Base-by-base conservation (phyloP, 2,888 invertebrate genomes). In the Congeria kusceri region DNA sequence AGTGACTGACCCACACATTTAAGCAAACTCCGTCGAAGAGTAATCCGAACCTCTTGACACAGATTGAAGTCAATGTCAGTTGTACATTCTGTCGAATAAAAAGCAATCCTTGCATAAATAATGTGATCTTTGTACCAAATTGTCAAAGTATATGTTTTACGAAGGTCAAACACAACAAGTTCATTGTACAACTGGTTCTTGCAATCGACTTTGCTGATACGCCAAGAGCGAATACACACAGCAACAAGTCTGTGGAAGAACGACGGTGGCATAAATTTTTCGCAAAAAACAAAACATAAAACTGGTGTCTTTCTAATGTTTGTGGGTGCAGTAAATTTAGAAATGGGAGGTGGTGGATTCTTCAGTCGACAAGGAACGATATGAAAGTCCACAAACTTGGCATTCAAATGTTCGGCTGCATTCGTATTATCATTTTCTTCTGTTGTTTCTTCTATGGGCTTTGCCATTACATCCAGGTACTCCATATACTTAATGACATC, bases 391-490 rank as follows among this genome's bases (percentile, higher is more conserved):
- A 25, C 11, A 39, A 44, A 56, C 27, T n/a, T 39, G 23, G 27
- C 2, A 39, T n/a, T 29, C 39, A 32, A 23, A 46, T 15, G 4
- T 23, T 18, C 27, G 15, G 23, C 11, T 29, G 13, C 18, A 28
- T 7, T 32, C n/a, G 25, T 7, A 4, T 29, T n/a, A 61, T 15
- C 9, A 7, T n/a, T 29, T 32, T 61, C 32, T 20, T 49, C 49
- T 9, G 15, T 66, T 80, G 57, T 77, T 77, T 1, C 4, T 49
- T 20, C 5, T 39, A 64, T 29, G 47, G 80, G 80, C 29, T 66
- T 72, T 4, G 76, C 80, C 49, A 80, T 80, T 28, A 80, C 72
- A n/a, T n/a, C n/a, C n/a, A n/a, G n/a, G n/a, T n/a, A n/a, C n/a
- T n/a, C n/a, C n/a, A n/a, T n/a, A n/a, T 29, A 76, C 9, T 64